Evolutionary conservation across 2,113 vertebrate genomes (phyloP).

Genomic region (Paramormyrops kingsleyae): DNA sequence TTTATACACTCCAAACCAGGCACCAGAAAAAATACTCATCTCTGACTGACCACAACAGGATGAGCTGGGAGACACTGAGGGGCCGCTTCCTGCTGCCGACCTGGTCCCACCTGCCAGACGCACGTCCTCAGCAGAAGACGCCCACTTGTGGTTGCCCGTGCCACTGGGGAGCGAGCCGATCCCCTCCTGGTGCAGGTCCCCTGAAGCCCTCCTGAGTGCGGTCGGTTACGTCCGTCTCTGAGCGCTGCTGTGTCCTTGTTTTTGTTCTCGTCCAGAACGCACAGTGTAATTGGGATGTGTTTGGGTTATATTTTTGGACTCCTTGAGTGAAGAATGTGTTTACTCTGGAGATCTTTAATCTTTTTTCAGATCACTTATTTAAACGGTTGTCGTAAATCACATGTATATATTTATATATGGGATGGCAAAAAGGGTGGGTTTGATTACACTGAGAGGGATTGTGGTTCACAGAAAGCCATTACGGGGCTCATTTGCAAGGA

Average conservation of each 20-base stretch:
- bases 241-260: constrained; percentile 4
- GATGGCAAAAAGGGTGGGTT: constrained; percentile 22
- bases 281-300: constrained; percentile 29
- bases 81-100: too few species aligned
- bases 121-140: not conserved
- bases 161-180: not conserved
- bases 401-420: constrained; percentile 24
- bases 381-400: constrained; percentile 23
- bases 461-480: constrained; percentile 21
- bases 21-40: not conserved
- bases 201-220: not conserved
- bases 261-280: constrained; percentile 14
- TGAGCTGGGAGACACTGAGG: not conserved
- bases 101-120: not conserved
- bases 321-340: constrained; percentile 25
- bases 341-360: constrained; percentile 27
- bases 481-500: constrained; percentile 12
- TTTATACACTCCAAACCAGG: not conserved
- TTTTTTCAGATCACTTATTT: constrained; percentile 21
- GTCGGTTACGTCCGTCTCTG: not conserved
- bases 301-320: constrained; percentile 23
- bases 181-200: not conserved
- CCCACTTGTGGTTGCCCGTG: not conserved
- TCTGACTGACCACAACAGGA: not conserved
- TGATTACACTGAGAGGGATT: constrained; percentile 18